Evolutionary conservation across 2,888 invertebrate species (phyloP), one percentile per base, ranked within the genome.

Genomic region (Mythimna albipuncta): DNA sequence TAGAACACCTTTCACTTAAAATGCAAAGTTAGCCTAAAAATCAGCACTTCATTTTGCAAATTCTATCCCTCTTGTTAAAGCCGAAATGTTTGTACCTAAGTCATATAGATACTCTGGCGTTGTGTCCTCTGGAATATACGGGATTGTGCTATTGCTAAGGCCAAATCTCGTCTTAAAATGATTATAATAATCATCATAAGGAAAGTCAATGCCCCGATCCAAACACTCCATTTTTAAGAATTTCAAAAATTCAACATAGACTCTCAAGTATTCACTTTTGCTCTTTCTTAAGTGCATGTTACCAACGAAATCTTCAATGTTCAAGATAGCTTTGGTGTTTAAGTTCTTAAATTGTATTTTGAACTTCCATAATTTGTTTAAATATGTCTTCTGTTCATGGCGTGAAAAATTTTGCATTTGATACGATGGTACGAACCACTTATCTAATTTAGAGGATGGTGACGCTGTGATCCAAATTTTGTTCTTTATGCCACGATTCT

Each of bases 401-500:
- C 35, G 21, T 47, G 63, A 67, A 7, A 85, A 70, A 16, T 75
- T 72, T 63, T 73, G 72, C 13, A 84, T 16, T 55, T 35, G 10
- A 5, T 58, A 58, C 19, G 58, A 32, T 10, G 35, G 10, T 4
- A 19, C n/a, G 10, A 58, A n/a, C 35, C 35, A 35, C 10, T 35
- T 2, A 19, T 58, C 58, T 32, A 58, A 10, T 7, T 35, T 13
- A 2, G 2, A 13, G 16, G 13, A 6, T 55, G 71, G 69, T 6
- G 26, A 38, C 11, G 77, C 76, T 6, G 86, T 82, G 10, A 87
- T 77, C 85, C 83, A 82, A 10, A 75, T 52, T 63, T 72, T 85
- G 21, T 80, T 74, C 26, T 59, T 57, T 1, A 11, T 16, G 11
- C 21, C n/a, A 44, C 26, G 64, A 19, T 26, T 52, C 52, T 26